Evolutionary conservation across 2,797 vertebrate species (phyloP), one percentile per base, ranked within the genome.

Genomic region (Eulemur albifrons): DNA sequence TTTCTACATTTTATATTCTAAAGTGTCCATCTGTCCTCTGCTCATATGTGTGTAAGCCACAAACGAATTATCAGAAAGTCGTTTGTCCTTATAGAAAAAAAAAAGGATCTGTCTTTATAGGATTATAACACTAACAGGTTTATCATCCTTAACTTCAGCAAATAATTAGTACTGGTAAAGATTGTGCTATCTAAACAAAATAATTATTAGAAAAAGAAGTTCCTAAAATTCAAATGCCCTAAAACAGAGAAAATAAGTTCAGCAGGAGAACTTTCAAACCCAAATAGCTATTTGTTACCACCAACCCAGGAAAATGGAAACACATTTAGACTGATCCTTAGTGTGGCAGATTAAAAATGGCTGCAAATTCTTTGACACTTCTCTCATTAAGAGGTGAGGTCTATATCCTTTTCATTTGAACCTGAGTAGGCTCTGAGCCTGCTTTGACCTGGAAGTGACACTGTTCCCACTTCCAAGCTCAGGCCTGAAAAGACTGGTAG

Each of bases 101-200:
- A 18, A 32, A 76, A 77, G 5, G 20, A 40, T 48, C 67, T 84
- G 45, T 75, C 57, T n/a, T 79, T 81, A 57, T 2, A 69, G 54
- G 70, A 45, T 50, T 87, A 17, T 65, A 61, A 86, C 59, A 85
- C 13, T 40, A 91, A 79, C 13, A 8, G 21, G 59, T n/a, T 70
- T 20, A 52, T 65, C 80, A 90, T 45, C 35, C 32, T 82, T 65
- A 95, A 94, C 35, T 65, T 93, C 38, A 73, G 50, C 57, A 93
- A 90, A 81, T 48, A 95, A 94, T 93, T 65, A 94, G 72, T 59
- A 77, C 27, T 79, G 21, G 21, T 86, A 69, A 91, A 93, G n/a
- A 89, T 0, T 52, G 7, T 93, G 57, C 5, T 88, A 30, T 21
- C 11, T 65, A 70, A 83, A n/a, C 83, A 85, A 97, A 91, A 35